Conservation (phyloP, 2,888 invertebrate genomes). For the Nematopogon swammerdamellus region DNA sequence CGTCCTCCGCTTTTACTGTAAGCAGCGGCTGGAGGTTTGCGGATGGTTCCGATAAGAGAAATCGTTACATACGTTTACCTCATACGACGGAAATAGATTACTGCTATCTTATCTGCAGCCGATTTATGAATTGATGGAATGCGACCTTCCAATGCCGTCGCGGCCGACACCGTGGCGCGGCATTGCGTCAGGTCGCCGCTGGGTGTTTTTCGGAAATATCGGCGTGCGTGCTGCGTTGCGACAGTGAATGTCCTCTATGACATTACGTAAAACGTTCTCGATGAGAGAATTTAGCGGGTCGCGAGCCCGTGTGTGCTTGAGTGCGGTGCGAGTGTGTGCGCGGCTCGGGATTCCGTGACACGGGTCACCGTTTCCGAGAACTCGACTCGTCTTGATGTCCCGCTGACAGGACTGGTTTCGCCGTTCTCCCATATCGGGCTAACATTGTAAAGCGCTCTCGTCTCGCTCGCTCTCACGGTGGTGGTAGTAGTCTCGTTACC, state of each 20-base stretch:
- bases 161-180: too few relatives aligned
- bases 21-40: background rate
- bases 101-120: background rate
- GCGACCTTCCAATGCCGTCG: constrained; percentile 17
- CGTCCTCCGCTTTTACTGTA: too few relatives aligned
- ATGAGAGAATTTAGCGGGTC: background rate
- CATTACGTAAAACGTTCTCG: too few relatives aligned
- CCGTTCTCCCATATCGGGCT: constrained; percentile 34
- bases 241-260: too few relatives aligned
- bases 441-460: constrained; percentile 33
- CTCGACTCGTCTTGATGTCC: constrained; percentile 51
- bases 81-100: background rate
- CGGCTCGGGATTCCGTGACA: constrained; percentile 54
- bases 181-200: too few relatives aligned
- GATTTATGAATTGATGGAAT: constrained; percentile 16
- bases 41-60: background rate
- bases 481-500: constrained; percentile 5
- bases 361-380: constrained; percentile 55
- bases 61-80: background rate
- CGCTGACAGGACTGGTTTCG: constrained; percentile 56
- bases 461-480: constrained; percentile 21
- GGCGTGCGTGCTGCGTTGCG: too few relatives aligned
- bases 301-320: constrained; percentile 14
- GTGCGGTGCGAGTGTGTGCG: constrained; percentile 27
- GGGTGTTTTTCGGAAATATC: too few relatives aligned